Percentiles rank a stretch among this genome's conserved stretches.
These are phyloP conservation scores for Amblyjoppa proteus DNA, from an alignment of 2,888 invertebrate species.

Conservation along the genomic window DNA sequence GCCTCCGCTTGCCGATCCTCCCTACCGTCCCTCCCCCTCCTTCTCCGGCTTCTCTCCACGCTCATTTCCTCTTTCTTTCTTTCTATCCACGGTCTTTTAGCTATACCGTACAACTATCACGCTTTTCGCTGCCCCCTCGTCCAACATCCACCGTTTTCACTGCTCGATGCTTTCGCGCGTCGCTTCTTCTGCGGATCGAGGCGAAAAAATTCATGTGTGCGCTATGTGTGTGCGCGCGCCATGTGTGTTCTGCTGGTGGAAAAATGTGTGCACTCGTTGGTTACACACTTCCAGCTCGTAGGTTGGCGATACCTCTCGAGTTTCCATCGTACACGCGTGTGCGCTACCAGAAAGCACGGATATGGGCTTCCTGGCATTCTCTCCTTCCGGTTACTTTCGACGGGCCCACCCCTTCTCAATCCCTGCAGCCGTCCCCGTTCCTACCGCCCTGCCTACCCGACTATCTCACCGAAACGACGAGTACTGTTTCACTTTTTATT, in stretches of 20 bases:
- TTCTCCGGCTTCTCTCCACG: neutral
- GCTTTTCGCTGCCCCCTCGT: constrained; percentile 3
- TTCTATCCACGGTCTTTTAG: constrained; percentile 14
- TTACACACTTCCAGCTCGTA: constrained; percentile 1
- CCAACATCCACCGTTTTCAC: neutral
- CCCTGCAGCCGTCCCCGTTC: neutral
- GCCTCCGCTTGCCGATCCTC: neutral
- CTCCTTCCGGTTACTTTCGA: constrained; percentile 14
- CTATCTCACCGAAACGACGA: neutral
- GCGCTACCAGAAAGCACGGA: neutral
- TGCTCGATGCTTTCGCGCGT: constrained; percentile 22
- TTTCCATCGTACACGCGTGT: neutral
- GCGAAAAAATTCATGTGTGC: neutral
- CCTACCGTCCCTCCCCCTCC: neutral
- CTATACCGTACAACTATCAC: constrained; percentile 39
- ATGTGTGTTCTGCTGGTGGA: neutral
- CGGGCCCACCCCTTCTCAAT: neutral
- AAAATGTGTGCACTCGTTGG: neutral
- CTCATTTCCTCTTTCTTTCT: constrained; percentile 22
- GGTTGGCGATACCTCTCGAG: neutral
- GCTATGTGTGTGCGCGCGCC: neutral
- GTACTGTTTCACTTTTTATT: neutral
- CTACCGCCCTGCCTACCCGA: neutral
- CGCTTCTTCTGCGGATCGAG: constrained; percentile 6
- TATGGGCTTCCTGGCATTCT: constrained; percentile 31